Evolutionary conservation across 2,113 vertebrate species (phyloP).

Genomic region (Platichthys flesus): DNA sequence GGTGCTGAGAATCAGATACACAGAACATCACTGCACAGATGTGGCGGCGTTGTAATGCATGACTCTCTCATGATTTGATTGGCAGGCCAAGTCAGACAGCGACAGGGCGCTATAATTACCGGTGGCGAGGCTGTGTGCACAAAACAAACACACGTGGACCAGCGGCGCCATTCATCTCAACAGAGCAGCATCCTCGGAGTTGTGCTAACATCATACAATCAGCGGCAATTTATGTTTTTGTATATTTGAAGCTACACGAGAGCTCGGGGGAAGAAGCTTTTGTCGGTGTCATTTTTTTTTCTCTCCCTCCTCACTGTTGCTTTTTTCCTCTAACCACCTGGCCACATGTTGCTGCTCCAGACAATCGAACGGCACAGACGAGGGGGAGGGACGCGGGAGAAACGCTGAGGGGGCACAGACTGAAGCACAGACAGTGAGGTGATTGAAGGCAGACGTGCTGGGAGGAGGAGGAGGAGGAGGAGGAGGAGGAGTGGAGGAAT

Average conservation of each 20-base stretch:
- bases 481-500: slow-evolving; percentile 25
- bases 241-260: slow-evolving; percentile 40
- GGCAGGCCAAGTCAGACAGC: slow-evolving; percentile 64
- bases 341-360: slow-evolving; percentile 76
- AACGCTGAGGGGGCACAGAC: slow-evolving; percentile 6
- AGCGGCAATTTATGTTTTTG: slow-evolving; percentile 68
- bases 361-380: slow-evolving; percentile 51
- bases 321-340: slow-evolving; percentile 64
- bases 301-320: slow-evolving; percentile 12
- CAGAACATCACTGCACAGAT: slow-evolving; percentile 47
- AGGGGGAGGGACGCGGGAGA: slow-evolving; percentile 26
- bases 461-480: slow-evolving; percentile 11
- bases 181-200: slow-evolving; percentile 62
- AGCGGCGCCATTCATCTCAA: slow-evolving; percentile 67
- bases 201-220: slow-evolving; percentile 76
- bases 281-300: slow-evolving; percentile 43
- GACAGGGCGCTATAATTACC: slow-evolving; percentile 69
- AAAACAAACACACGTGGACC: slow-evolving; percentile 62
- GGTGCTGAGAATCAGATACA: slow-evolving; percentile 24
- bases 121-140: slow-evolving; percentile 31
- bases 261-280: slow-evolving; percentile 57
- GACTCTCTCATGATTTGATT: slow-evolving; percentile 61
- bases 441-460: slow-evolving; percentile 33
- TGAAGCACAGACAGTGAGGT: slow-evolving; percentile 1
- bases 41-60: slow-evolving; percentile 37